Evolutionary conservation across 2,797 vertebrate genomes (phyloP).

Genomic region (Amphiprion clarkii): DNA sequence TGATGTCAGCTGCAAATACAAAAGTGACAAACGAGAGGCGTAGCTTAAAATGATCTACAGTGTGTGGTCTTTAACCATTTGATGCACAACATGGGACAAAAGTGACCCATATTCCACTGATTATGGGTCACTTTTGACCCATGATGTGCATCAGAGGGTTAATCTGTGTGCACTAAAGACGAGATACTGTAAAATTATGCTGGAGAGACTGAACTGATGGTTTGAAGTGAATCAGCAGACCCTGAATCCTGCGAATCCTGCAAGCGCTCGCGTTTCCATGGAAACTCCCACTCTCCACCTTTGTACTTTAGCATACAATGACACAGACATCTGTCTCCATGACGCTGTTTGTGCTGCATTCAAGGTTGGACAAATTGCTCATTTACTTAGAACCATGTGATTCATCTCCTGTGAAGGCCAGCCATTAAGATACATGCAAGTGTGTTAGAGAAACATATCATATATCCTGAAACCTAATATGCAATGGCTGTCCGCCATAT

Average conservation of each 20-base stretch:
- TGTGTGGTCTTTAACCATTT: not conserved
- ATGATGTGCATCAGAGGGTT: no score
- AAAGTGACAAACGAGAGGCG: not conserved
- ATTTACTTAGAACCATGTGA: conserved; percentile 42
- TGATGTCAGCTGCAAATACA: not conserved
- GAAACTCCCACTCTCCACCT: conserved; percentile 47
- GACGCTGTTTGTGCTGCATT: conserved; percentile 42
- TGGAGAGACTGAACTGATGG: conserved; percentile 1
- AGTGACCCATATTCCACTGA: no score
- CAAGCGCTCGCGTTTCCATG: conserved; percentile 55
- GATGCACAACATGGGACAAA: no score
- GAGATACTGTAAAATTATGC: not conserved
- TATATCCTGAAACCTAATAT: conserved; percentile 43
- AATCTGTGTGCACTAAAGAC: not conserved
- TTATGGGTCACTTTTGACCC: no score
- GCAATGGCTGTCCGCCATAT: not conserved
- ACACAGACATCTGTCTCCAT: conserved; percentile 20
- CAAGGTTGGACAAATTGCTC: conserved; percentile 24
- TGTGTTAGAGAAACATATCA: conserved; percentile 43
- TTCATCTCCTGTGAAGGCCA: conserved; percentile 8
- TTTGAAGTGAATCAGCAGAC: conserved; percentile 30
- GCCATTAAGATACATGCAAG: conserved; percentile 27
- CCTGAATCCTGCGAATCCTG: conserved; percentile 23
- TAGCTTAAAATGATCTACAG: not conserved
- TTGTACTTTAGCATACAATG: conserved; percentile 24